Percentiles rank a stretch among this genome's conserved stretches.
Evolutionary conservation across 2,113 vertebrate genomes (phyloP).

Genomic region (Chrysemys picta): DNA sequence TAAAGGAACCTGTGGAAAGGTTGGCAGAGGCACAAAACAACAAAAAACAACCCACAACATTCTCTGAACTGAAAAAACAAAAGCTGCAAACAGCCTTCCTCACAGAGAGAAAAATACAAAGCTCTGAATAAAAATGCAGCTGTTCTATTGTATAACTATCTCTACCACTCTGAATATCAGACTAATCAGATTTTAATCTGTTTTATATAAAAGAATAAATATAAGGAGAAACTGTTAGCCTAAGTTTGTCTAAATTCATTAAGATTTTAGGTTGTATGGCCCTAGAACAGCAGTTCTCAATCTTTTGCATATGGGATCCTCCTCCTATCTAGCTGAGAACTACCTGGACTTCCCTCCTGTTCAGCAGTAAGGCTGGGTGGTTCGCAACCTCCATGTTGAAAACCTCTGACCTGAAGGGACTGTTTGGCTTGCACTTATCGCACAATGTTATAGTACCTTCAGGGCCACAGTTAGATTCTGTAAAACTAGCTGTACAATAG

Average conservation of each 20-base stretch:
- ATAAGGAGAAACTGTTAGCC: not conserved
- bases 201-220: not conserved
- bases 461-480: not conserved
- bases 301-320: not conserved
- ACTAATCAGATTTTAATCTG: not conserved
- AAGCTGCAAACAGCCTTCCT: not conserved
- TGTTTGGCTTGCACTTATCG: not conserved
- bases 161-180: not conserved
- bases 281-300: not conserved
- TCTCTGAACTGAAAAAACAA: slow-evolving; percentile 3
- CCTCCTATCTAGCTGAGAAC: not conserved
- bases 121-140: slow-evolving; percentile 20
- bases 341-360: not conserved
- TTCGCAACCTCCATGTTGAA: not conserved
- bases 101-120: not conserved
- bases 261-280: not conserved
- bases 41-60: not conserved
- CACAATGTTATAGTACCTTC: not conserved
- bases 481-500: not conserved
- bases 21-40: not conserved
- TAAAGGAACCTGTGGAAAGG: slow-evolving; percentile 1
- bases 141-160: not conserved
- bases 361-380: not conserved
- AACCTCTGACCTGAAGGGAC: not conserved
- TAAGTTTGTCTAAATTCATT: not conserved